A percentile compares a stretch with the other conserved stretches of the same genome.
Conservation (phyloP, 2,113 vertebrate species). For the Oceanodroma tethys region DNA sequence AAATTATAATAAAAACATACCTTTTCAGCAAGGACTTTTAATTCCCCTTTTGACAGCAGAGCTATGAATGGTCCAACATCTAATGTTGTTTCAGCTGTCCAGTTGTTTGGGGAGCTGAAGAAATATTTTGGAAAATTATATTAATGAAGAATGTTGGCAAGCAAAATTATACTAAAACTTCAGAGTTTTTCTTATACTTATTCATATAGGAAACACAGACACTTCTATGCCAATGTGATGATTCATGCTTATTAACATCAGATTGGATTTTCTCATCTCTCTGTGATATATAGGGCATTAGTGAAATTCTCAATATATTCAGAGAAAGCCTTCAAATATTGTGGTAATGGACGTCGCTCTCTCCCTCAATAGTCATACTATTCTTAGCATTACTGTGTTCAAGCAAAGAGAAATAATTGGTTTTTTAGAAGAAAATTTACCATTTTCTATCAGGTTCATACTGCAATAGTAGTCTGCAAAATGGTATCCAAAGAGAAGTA, state of each 20-base stretch:
- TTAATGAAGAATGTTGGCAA: background rate
- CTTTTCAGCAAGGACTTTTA: conserved; percentile 70
- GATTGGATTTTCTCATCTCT: background rate
- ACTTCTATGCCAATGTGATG: background rate
- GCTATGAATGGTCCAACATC: conserved; percentile 72
- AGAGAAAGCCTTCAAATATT: background rate
- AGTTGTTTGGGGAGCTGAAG: conserved; percentile 57
- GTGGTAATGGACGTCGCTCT: background rate
- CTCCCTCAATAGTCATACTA: background rate
- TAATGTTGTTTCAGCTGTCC: conserved; percentile 72
- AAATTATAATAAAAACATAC: conserved; percentile 38
- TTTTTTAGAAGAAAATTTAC: background rate
- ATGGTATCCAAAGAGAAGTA: background rate
- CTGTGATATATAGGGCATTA: background rate
- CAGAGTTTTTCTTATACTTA: background rate
- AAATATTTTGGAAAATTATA: background rate
- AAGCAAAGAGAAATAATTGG: background rate
- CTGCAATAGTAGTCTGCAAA: background rate
- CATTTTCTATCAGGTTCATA: background rate
- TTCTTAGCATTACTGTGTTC: background rate
- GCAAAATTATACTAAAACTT: background rate
- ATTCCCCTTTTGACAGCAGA: conserved; percentile 71
- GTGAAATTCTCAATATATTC: background rate
- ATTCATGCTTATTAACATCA: background rate
- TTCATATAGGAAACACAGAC: background rate